Conservation (phyloP, 37 sponge, comb jelly and placozoan genomes). For the Spongilla lacustris region DNA sequence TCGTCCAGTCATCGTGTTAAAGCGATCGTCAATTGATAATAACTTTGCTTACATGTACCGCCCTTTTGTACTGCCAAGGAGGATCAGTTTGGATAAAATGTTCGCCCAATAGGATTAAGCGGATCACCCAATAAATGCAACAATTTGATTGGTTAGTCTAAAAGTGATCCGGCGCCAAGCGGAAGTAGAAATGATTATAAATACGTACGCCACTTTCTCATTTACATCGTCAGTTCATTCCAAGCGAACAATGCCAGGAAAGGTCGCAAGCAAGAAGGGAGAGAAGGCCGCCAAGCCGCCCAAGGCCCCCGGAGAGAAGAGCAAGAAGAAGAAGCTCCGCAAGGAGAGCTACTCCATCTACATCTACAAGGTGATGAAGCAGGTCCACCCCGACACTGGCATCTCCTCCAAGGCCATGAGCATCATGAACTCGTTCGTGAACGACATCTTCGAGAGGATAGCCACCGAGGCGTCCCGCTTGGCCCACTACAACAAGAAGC, state of each 20-base stretch:
- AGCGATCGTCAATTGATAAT: too few relatives aligned
- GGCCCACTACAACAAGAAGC: conserved; percentile 95
- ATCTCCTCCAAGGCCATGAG: conserved; percentile 95
- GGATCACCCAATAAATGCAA: neutral
- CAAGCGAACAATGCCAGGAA: conserved; percentile 69
- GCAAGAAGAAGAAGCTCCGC: conserved; percentile 71
- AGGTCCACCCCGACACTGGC: conserved; percentile 96
- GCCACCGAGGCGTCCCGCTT: conserved; percentile 88
- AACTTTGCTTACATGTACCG: too few relatives aligned
- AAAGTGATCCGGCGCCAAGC: neutral
- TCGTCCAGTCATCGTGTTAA: conserved; percentile 90
- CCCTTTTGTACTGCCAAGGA: too few relatives aligned
- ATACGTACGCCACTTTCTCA: neutral
- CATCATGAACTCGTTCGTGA: conserved; percentile 98
- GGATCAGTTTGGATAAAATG: too few relatives aligned
- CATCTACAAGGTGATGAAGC: conserved; percentile 98
- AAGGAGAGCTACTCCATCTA: conserved; percentile 95
- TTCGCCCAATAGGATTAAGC: too few relatives aligned
- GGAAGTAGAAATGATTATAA: neutral
- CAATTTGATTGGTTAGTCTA: conserved; percentile 19
- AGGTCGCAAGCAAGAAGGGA: conserved; percentile 77
- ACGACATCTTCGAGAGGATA: conserved; percentile 94
- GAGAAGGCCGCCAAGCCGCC: conserved; percentile 57
- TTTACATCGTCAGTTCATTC: too few relatives aligned
- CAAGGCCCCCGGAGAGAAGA: conserved; percentile 45